phyloP scores from a whole-genome alignment of 2,113 vertebrate species.

The Micronycteris hirsuta region DNA sequence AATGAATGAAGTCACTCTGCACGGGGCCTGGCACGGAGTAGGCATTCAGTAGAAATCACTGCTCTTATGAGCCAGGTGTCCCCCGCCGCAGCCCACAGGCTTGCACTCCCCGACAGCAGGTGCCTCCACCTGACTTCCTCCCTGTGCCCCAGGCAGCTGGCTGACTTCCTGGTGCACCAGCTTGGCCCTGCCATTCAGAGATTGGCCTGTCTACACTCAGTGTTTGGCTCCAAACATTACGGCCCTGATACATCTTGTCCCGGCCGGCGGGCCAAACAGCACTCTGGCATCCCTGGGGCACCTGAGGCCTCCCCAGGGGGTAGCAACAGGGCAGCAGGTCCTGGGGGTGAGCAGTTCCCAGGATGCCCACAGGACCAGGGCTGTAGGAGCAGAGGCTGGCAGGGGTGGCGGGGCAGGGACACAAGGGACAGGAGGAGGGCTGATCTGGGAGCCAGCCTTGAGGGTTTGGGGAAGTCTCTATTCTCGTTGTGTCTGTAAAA shows the following conservation, averaged over 20 bases:
- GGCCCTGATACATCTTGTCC: neutral
- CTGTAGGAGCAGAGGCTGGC: neutral
- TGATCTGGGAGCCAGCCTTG: rapidly evolving
- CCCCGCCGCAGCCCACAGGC: neutral
- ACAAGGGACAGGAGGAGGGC: rapidly evolving
- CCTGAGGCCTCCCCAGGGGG: neutral
- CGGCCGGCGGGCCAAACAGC: neutral
- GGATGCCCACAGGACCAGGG: rapidly evolving
- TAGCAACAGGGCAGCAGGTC: neutral
- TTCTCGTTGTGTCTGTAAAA: neutral
- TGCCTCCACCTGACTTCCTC: neutral
- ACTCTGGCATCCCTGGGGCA: neutral
- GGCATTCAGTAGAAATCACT: neutral
- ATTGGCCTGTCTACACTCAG: neutral
- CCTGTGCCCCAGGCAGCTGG: neutral
- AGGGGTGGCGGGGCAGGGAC: rapidly evolving
- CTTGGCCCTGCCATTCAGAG: neutral
- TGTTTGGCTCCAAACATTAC: neutral
- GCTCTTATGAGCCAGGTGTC: neutral
- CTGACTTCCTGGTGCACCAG: neutral
- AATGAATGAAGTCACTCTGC: neutral
- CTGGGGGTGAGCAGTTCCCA: neutral
- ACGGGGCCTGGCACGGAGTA: neutral
- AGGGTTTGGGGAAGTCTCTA: neutral
- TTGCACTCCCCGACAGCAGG: neutral